phyloP scores from a whole-genome alignment of 2,888 invertebrate species.

The Atrina japonica region DNA sequence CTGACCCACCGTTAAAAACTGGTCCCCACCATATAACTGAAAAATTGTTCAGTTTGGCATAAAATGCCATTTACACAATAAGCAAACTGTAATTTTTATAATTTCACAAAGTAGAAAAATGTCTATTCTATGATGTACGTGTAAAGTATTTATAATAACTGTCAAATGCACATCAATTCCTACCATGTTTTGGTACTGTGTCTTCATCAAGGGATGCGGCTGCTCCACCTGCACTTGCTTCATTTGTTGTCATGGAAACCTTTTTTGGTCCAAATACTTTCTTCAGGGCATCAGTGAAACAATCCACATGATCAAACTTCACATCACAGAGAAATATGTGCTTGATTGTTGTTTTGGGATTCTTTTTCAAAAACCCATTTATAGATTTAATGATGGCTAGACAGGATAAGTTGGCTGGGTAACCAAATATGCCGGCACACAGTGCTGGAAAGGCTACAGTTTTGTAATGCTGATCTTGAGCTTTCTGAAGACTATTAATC shows the following conservation, averaged over 20 bases:
- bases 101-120: no score
- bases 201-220: no score
- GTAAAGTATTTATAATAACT: no score
- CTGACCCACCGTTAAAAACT: no score
- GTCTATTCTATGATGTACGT: no score
- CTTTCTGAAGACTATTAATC: constrained; percentile 43
- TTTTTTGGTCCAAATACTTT: constrained; percentile 8
- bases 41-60: no score
- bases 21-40: no score
- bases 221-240: neutral
- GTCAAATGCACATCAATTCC: no score
- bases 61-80: no score
- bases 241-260: neutral
- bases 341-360: constrained; percentile 37
- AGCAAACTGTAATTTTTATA: no score
- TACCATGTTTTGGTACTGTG: no score
- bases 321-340: constrained; percentile 55
- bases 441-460: constrained; percentile 67
- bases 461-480: constrained; percentile 32
- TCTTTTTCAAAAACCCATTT: constrained; percentile 48
- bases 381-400: constrained; percentile 38
- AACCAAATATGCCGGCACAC: constrained; percentile 60
- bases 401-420: constrained; percentile 47
- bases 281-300: constrained; percentile 45
- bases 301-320: constrained; percentile 41